Percentiles rank a stretch among this genome's conserved stretches.
These are phyloP conservation scores for Oopsacas minuta DNA, from an alignment of 37 sponge, comb jelly and placozoan species.

Conservation along the genomic window DNA sequence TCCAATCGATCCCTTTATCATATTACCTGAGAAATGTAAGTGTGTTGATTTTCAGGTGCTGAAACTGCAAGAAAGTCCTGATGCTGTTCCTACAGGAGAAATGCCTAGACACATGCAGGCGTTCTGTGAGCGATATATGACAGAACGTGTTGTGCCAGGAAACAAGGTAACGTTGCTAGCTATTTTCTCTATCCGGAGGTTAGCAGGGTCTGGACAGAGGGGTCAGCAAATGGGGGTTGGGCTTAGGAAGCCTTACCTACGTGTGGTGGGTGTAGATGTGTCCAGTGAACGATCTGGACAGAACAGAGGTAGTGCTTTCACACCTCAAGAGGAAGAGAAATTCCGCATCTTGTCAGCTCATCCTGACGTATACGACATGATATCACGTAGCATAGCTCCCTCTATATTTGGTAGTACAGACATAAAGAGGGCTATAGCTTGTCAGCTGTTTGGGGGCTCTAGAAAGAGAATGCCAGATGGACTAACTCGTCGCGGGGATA, in stretches of 20 bases:
- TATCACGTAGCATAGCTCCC: slow-evolving; percentile 75
- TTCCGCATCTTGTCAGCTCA: slow-evolving; percentile 58
- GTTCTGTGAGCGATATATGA: slow-evolving; percentile 74
- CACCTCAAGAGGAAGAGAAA: slow-evolving; percentile 83
- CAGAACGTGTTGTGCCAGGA: slow-evolving; percentile 86
- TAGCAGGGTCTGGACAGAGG: neutral
- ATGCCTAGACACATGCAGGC: slow-evolving; percentile 97
- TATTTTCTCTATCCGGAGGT: slow-evolving; percentile 73
- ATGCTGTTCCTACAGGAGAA: slow-evolving; percentile 93
- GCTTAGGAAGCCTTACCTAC: slow-evolving; percentile 82
- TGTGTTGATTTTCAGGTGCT: slow-evolving; percentile 96
- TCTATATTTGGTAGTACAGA: slow-evolving; percentile 97
- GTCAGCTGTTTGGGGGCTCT: slow-evolving; percentile 90
- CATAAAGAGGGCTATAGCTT: slow-evolving; percentile 94
- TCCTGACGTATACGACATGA: slow-evolving; percentile 69
- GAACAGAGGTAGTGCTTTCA: slow-evolving; percentile 34
- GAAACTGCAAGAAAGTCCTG: slow-evolving; percentile 95
- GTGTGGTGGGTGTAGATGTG: slow-evolving; percentile 83
- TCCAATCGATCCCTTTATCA: slow-evolving; percentile 87
- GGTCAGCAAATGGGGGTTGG: slow-evolving; percentile 60
- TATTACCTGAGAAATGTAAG: slow-evolving; percentile 97
- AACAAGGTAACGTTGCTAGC: slow-evolving; percentile 84
- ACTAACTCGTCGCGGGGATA: slow-evolving; percentile 87
- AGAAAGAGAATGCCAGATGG: slow-evolving; percentile 95
- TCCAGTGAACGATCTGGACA: slow-evolving; percentile 77